These are phyloP conservation scores for Schizopygopsis malacanthus DNA, from an alignment of 2,797 vertebrate species.

Conservation along the genomic window DNA sequence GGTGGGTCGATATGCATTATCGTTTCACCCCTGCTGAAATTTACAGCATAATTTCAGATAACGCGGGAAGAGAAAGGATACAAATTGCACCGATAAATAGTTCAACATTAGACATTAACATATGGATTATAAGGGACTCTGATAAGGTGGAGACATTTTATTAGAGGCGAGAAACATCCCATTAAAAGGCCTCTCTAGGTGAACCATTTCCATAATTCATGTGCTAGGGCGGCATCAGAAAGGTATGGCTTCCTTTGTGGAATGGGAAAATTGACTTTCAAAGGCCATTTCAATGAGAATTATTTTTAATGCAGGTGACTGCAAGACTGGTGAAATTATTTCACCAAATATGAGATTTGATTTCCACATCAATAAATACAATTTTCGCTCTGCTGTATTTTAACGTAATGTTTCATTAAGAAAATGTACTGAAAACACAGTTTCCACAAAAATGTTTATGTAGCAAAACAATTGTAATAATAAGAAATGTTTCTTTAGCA, in stretches of 20 bases:
- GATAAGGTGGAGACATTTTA: constrained; percentile 82
- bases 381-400: constrained; percentile 15
- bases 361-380: constrained; percentile 39
- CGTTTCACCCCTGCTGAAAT: constrained; percentile 76
- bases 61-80: constrained; percentile 69
- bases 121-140: constrained; percentile 78
- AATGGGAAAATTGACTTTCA: constrained; percentile 54
- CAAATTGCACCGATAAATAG: constrained; percentile 79
- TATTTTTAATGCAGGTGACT: constrained; percentile 29
- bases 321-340: constrained; percentile 9
- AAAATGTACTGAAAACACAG: not conserved
- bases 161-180: constrained; percentile 78
- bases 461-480: not conserved
- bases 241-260: constrained; percentile 61
- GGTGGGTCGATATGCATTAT: constrained; percentile 81
- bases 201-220: constrained; percentile 74
- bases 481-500: not conserved
- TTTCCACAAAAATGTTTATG: not conserved
- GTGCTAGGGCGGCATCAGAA: constrained; percentile 63
- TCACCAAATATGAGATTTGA: constrained; percentile 28
- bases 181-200: constrained; percentile 76
- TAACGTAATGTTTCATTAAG: constrained; percentile 19
- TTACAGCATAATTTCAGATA: constrained; percentile 84
- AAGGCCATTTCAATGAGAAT: constrained; percentile 43
- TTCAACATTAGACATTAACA: constrained; percentile 79